Base-by-base conservation (phyloP, 2,113 vertebrate species). In the Triplophysa siluroides region DNA sequence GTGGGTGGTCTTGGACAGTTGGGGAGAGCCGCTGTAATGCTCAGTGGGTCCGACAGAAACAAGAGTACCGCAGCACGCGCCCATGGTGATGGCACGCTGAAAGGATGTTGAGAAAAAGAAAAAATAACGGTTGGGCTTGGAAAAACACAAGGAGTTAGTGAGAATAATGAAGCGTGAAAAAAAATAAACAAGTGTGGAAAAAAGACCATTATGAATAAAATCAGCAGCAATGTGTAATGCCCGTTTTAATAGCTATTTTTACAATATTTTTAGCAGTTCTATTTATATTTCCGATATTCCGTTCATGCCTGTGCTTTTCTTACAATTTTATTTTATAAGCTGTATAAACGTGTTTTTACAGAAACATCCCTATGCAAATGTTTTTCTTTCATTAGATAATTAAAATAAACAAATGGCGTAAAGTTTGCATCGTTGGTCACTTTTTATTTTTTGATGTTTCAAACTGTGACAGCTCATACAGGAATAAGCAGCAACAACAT, bases 21-120 rank as follows among this genome's bases (percentile, higher is more conserved):
- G 91, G 83, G 8, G 86, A 83, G 62, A 86, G 75, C 43, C 78
- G 69, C 60, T 88, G 29, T 72, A 87, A 83, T 0, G 85, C 89
- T 9, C 90, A 90, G 83, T 89, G 88, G 89, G 86, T 91, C 70
- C 85, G 88, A 63, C 88, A 84, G 63, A 90, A 89, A 69, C 91
- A 92, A 23, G 81, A 87, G n/a, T 69, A 68, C 76, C 87, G 90
- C 63, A 92, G 87, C 86, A 92, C 91, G 0, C 24, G 86, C 1
- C 92, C 92, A 4, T 93, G 92, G 92, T 93, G 89, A 91, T 19
- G 45, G 14, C 43, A 4, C 8, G 52, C 50, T 18, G 5, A 58
- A 21, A 21, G 16, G 8, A 7, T 58, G 54, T 8, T n/a, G 54
- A 56, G 19, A 16, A 52, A 16, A 18, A 16, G 23, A 54, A 26